Percentiles rank a stretch among this genome's conserved stretches.
phyloP scores from a whole-genome alignment of 1,140 invertebrate species.

The Scaptodrosophila lebanonensis region DNA sequence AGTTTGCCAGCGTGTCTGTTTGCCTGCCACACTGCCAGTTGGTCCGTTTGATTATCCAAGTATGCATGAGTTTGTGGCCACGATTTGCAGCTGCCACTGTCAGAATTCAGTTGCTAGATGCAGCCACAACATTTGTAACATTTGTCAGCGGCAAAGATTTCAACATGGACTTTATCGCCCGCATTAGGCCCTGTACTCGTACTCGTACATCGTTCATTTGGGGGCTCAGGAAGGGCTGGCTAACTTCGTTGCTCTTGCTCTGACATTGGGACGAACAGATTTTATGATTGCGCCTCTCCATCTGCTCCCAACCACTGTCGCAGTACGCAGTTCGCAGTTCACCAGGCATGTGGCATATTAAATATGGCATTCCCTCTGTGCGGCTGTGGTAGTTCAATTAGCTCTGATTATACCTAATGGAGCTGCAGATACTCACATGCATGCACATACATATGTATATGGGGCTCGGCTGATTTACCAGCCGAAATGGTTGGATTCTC shows the following conservation, averaged over 20 bases:
- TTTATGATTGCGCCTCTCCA: slow-evolving; percentile 53
- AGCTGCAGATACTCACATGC: slow-evolving; percentile 35
- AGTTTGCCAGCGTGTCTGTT: too few relatives aligned
- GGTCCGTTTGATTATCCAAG: too few relatives aligned
- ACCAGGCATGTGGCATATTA: too few relatives aligned
- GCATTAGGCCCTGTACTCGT: not conserved
- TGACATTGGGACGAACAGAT: slow-evolving; percentile 34
- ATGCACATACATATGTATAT: too few relatives aligned
- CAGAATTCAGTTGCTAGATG: not conserved
- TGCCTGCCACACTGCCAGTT: too few relatives aligned
- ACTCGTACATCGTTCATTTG: not conserved
- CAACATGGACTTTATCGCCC: not conserved
- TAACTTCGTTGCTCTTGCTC: slow-evolving; percentile 11
- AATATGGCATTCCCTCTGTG: slow-evolving; percentile 49
- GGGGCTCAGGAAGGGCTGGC: not conserved
- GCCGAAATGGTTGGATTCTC: too few relatives aligned
- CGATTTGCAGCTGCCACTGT: not conserved
- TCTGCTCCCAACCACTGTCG: slow-evolving; percentile 26
- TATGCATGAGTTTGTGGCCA: slow-evolving; percentile 1
- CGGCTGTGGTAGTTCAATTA: slow-evolving; percentile 48
- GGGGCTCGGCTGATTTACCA: too few relatives aligned
- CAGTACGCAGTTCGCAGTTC: too few relatives aligned
- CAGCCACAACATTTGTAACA: slow-evolving; percentile 31
- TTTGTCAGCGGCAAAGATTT: slow-evolving; percentile 53
- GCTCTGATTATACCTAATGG: slow-evolving; percentile 58